Conservation (phyloP, 2,888 invertebrate genomes). For the Onthophagus sagittarius region DNA sequence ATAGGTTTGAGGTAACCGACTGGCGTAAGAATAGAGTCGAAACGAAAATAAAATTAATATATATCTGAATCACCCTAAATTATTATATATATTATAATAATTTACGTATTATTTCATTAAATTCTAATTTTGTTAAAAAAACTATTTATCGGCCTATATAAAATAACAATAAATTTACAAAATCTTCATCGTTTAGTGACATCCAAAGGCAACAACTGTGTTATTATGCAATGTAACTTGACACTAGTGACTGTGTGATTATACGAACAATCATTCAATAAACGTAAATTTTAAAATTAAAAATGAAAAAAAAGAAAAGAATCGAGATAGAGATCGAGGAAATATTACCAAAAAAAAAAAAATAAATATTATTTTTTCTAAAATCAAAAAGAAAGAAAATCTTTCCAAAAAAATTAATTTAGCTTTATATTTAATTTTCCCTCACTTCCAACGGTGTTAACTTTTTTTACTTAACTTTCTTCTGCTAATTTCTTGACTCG, state of each 20-base stretch:
- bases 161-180: conserved; percentile 23
- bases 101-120: too few relatives aligned
- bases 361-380: conserved; percentile 2
- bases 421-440: neutral
- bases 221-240: conserved; percentile 46
- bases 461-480: too few relatives aligned
- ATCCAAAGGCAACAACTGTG: conserved; percentile 29
- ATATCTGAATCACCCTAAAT: too few relatives aligned
- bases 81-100: too few relatives aligned
- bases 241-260: conserved; percentile 43
- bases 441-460: too few relatives aligned
- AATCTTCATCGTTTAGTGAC: neutral
- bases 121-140: neutral
- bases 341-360: neutral
- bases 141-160: conserved; percentile 17
- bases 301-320: conserved; percentile 17
- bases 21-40: too few relatives aligned
- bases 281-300: conserved; percentile 31
- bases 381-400: neutral
- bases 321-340: conserved; percentile 34
- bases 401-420: neutral
- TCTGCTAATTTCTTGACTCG: conserved; percentile 19
- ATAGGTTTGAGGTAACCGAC: too few relatives aligned
- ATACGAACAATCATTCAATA: conserved; percentile 41
- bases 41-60: too few relatives aligned